These are phyloP conservation scores for Pterocles gutturalis DNA, from an alignment of 2,113 vertebrate species.

Conservation along the genomic window DNA sequence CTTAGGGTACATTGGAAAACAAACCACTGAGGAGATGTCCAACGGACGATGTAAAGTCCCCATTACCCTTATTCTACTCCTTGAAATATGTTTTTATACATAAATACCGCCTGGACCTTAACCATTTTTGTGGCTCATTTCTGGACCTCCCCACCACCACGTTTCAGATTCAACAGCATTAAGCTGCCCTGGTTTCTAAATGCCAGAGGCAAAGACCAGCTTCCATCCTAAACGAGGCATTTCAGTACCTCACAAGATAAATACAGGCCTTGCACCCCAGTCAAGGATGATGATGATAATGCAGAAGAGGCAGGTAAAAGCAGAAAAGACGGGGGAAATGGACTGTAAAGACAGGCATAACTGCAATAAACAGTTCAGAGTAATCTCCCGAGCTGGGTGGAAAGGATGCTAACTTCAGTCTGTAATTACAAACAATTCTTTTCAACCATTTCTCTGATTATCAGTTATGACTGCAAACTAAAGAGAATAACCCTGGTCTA, in stretches of 20 bases:
- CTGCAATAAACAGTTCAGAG: neutral
- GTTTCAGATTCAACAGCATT: neutral
- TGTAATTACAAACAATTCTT: constrained; percentile 3
- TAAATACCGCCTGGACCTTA: neutral
- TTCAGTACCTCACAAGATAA: neutral
- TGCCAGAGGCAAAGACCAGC: neutral
- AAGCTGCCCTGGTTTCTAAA: neutral
- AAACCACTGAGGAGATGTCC: accelerated
- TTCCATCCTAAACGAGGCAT: neutral
- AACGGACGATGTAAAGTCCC: neutral
- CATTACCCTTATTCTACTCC: neutral
- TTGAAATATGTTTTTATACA: neutral
- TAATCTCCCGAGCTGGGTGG: neutral
- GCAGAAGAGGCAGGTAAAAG: neutral
- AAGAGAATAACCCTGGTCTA: neutral
- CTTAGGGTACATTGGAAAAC: neutral
- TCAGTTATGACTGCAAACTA: neutral
- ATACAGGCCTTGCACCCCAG: neutral
- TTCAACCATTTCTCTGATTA: constrained; percentile 3
- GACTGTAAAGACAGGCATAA: neutral
- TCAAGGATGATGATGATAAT: neutral
- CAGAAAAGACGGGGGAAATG: neutral
- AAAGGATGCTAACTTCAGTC: neutral
- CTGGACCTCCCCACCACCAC: neutral
- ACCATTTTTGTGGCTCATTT: neutral